Evolutionary conservation across 2,888 invertebrate genomes (phyloP), one percentile per base, ranked within the genome.

Genomic region (Melanostoma mellinum): DNA sequence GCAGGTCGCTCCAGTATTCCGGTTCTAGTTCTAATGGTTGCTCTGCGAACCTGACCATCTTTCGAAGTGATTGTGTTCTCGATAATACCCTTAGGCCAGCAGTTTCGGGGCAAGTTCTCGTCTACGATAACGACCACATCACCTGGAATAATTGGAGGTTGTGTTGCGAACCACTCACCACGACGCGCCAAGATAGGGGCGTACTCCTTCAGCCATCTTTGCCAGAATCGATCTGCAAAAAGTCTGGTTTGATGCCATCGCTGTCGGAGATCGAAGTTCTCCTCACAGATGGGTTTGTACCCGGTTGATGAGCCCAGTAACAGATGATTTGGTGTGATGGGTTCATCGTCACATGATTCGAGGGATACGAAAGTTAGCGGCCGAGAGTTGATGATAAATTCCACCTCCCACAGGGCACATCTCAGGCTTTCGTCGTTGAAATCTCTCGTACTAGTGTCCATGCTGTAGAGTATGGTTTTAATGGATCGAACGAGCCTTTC

Each of bases 121-220:
- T 36, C 50, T 9, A 73, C 46, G 4, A 73, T 33, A n/a, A 73
- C 73, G 3, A 73, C 10, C 42, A 63, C 63, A 6, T 53, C 63
- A 30, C 44, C 53, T 1, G n/a, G 33, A 10, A 10, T 10, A 8
- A 61, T 72, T 3, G 61, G 61, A 40, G 58, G 48, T 32, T 36
- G 32, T 20, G 10, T 61, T 8, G 4, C 4, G 33, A n/a, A 40
- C 42, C 52, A 61, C 10, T 36, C 65, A 48, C 20, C 20, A 20
- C 20, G 20, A 20, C 20, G 20, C 20, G 20, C 20, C 20, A 20
- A 20, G 20, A 20, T 80, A 20, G 85, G 84, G 2, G 44, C 50
- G 60, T 86, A 78, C 42, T 86, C 72, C 3, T 73, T 71, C 3
- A 85, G 48, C 78, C 85, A 78, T 60, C 80, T 68, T 4, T 46